phyloP scores from a whole-genome alignment of 2,113 vertebrate species.

The Perca flavescens region DNA sequence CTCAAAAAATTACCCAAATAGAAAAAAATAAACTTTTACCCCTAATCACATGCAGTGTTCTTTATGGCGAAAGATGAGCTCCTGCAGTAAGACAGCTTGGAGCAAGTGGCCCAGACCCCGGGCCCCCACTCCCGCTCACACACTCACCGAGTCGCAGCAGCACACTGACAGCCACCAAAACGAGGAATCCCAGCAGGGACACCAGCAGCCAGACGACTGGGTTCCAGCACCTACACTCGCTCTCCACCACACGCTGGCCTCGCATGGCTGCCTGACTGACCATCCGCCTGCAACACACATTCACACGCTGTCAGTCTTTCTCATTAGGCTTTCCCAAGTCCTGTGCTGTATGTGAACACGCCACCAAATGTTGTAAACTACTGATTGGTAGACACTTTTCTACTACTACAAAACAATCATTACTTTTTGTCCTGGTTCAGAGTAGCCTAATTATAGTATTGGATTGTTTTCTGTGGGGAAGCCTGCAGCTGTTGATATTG shows the following conservation, averaged over 20 bases:
- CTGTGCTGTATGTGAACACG: not conserved
- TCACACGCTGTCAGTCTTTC: slow-evolving; percentile 22
- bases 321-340: slow-evolving; percentile 3
- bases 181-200: slow-evolving; percentile 73
- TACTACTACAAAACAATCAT: slow-evolving; percentile 28
- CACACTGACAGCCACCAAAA: slow-evolving; percentile 73
- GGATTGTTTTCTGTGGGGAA: slow-evolving; percentile 62
- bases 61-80: not conserved
- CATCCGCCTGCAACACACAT: slow-evolving; percentile 67
- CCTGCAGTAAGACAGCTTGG: not conserved
- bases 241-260: slow-evolving; percentile 71
- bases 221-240: slow-evolving; percentile 74
- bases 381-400: not conserved
- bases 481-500: slow-evolving; percentile 56
- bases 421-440: slow-evolving; percentile 43
- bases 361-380: not conserved
- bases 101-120: not conserved
- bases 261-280: slow-evolving; percentile 79
- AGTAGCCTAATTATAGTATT: slow-evolving; percentile 68
- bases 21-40: not conserved
- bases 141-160: slow-evolving; percentile 77
- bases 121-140: not conserved
- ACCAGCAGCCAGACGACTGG: slow-evolving; percentile 76
- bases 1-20: not conserved
- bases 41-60: not conserved